phyloP scores from a whole-genome alignment of 2,888 invertebrate genomes.

The Suillia variegata region DNA sequence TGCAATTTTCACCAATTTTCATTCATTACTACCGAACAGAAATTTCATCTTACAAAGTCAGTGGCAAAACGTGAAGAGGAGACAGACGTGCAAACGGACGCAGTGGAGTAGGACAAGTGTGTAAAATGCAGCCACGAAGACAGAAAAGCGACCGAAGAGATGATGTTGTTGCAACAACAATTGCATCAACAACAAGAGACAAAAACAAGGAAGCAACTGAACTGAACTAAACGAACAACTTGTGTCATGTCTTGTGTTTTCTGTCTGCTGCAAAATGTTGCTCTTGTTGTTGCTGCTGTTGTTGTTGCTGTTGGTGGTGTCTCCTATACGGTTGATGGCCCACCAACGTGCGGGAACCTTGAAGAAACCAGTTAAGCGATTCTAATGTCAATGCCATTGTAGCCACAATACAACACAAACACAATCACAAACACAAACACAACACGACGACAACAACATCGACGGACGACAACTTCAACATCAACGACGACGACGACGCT shows the following conservation, averaged over 20 bases:
- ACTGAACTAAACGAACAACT: too few species aligned
- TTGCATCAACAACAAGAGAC: too few species aligned
- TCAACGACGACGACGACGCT: not conserved
- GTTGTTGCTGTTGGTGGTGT: slow-evolving; percentile 4
- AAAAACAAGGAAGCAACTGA: too few species aligned
- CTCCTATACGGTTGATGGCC: slow-evolving; percentile 33
- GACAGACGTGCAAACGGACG: too few species aligned
- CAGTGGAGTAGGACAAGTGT: too few species aligned
- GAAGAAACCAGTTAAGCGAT: slow-evolving; percentile 58
- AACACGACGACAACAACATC: too few species aligned
- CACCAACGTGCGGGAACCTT: slow-evolving; percentile 50
- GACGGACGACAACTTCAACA: slow-evolving; percentile 7
- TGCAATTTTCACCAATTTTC: slow-evolving; percentile 1
- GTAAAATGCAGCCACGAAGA: too few species aligned
- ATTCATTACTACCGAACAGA: not conserved
- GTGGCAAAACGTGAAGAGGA: too few species aligned
- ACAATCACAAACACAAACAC: slow-evolving; percentile 5
- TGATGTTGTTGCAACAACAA: not conserved
- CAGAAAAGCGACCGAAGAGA: not conserved
- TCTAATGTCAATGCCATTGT: slow-evolving; percentile 61
- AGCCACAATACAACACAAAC: slow-evolving; percentile 12
- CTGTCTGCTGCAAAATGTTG: too few species aligned
- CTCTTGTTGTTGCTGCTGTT: too few species aligned
- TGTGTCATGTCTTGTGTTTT: too few species aligned
- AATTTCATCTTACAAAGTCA: not conserved